These are phyloP conservation scores for Gymnarchus niloticus DNA, from an alignment of 2,113 vertebrate species.

Conservation along the genomic window DNA sequence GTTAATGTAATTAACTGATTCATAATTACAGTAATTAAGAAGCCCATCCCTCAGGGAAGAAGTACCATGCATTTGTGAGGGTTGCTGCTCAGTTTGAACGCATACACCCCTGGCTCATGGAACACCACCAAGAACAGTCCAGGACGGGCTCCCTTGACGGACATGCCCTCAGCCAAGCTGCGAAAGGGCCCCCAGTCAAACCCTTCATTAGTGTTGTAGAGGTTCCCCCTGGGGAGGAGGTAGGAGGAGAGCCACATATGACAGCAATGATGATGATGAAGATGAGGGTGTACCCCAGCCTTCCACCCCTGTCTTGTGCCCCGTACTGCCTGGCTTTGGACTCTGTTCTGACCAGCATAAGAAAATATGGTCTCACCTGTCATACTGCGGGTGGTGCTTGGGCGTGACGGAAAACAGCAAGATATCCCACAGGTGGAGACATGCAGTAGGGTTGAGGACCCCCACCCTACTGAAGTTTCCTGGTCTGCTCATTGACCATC, in stretches of 20 bases:
- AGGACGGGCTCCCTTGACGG: slow-evolving; percentile 43
- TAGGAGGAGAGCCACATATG: neutral
- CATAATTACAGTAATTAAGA: neutral
- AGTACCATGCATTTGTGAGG: slow-evolving; percentile 72
- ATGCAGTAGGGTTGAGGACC: slow-evolving; percentile 74
- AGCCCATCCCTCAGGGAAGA: neutral
- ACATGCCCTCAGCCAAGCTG: slow-evolving; percentile 60
- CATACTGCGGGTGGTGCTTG: slow-evolving; percentile 74
- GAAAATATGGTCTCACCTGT: slow-evolving; percentile 69
- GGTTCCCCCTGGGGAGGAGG: slow-evolving; percentile 63
- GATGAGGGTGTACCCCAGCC: no score
- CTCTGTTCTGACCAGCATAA: no score
- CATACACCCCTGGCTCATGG: slow-evolving; percentile 71
- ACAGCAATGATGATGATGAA: neutral
- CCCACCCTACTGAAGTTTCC: slow-evolving; percentile 38
- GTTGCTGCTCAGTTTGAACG: slow-evolving; percentile 72
- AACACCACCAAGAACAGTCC: slow-evolving; percentile 68
- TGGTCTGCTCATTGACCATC: neutral
- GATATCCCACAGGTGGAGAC: slow-evolving; percentile 56
- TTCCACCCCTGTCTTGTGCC: neutral
- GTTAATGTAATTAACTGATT: neutral
- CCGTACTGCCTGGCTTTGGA: neutral
- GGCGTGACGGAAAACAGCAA: slow-evolving; percentile 69
- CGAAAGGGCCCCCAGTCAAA: slow-evolving; percentile 85
- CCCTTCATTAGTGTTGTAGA: slow-evolving; percentile 73